Conservation (phyloP, 1,140 invertebrate genomes). For the Adelges cooleyi region DNA sequence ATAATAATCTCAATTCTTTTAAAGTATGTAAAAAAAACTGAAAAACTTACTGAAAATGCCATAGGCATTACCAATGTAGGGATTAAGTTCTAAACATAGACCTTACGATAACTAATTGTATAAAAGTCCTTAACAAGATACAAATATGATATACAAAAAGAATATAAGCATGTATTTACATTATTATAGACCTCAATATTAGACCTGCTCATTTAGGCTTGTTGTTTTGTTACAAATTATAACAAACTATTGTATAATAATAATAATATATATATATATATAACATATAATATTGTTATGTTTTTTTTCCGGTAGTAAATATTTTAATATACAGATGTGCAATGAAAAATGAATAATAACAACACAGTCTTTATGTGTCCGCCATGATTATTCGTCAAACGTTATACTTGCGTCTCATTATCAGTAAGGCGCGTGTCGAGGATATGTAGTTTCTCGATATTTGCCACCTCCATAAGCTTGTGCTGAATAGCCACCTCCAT, state of each 20-base stretch:
- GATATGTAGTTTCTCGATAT: constrained; percentile 32
- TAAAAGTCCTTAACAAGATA: not conserved
- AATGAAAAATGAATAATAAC: constrained; percentile 18
- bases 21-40: not conserved
- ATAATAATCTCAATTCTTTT: no score
- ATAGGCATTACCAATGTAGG: not conserved
- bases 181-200: constrained; percentile 12
- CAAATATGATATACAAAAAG: constrained; percentile 17
- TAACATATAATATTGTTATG: constrained; percentile 12
- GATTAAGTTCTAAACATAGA: not conserved
- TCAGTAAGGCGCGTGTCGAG: constrained; percentile 33
- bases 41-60: not conserved
- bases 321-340: constrained; percentile 10
- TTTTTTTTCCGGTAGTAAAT: constrained; percentile 4
- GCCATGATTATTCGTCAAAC: constrained; percentile 25
- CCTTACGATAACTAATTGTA: no score
- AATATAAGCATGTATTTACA: constrained; percentile 26
- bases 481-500: constrained; percentile 39
- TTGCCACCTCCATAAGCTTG: constrained; percentile 36
- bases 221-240: constrained; percentile 21
- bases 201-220: constrained; percentile 20
- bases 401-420: constrained; percentile 16
- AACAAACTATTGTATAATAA: constrained; percentile 1
- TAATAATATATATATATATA: not conserved
- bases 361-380: constrained; percentile 25